These are phyloP conservation scores for Silvanus unidentatus DNA, from an alignment of 2,888 invertebrate genomes.

Conservation along the genomic window DNA sequence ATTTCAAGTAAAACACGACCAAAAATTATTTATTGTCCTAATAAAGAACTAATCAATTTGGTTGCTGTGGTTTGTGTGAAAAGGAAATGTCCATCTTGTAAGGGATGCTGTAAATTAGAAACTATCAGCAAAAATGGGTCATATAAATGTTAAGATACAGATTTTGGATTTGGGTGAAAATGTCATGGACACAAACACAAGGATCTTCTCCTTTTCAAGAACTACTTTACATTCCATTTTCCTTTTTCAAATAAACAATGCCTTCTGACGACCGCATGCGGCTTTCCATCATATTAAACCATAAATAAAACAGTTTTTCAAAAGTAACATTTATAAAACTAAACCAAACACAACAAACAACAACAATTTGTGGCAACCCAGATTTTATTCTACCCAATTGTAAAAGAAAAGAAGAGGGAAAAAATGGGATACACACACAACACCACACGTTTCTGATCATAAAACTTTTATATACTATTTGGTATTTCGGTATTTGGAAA, in stretches of 20 bases:
- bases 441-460: too few species aligned
- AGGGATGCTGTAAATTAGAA: background rate
- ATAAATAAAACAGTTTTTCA: conserved; percentile 24
- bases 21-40: background rate
- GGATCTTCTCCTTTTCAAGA: background rate
- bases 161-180: background rate
- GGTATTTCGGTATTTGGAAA: conserved; percentile 7
- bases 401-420: conserved; percentile 18
- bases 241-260: conserved; percentile 17
- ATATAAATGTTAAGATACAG: background rate
- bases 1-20: background rate
- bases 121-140: background rate
- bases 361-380: conserved; percentile 19
- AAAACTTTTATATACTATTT: too few species aligned
- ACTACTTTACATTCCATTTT: conserved; percentile 14
- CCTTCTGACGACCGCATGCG: conserved; percentile 26
- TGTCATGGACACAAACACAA: background rate
- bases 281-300: conserved; percentile 22
- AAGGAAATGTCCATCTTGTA: background rate
- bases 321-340: conserved; percentile 19
- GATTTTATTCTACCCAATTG: conserved; percentile 18
- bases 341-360: too few species aligned
- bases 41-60: background rate
- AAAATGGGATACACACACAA: too few species aligned
- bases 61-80: background rate